Percentiles rank a stretch among this genome's conserved stretches.
Evolutionary conservation across 2,888 invertebrate genomes (phyloP).

Genomic region (Epistrophe grossulariae): DNA sequence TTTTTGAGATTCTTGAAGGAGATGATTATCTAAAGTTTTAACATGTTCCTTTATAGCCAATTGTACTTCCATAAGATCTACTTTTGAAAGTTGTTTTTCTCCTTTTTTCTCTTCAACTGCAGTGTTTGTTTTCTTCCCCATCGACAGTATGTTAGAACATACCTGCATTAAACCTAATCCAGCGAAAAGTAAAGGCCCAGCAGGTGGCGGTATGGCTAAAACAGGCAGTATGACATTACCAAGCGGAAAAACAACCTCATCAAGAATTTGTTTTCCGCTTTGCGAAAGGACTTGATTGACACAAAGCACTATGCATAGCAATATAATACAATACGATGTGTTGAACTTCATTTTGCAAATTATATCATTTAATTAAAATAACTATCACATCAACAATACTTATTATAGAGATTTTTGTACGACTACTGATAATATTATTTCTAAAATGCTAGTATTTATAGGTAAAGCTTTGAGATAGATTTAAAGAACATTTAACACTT

Average conservation of each 20-base stretch:
- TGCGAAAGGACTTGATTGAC: neutral
- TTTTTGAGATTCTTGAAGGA: neutral
- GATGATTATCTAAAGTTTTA: neutral
- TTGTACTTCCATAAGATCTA: neutral
- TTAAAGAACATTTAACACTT: too few relatives aligned
- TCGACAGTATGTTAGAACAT: neutral
- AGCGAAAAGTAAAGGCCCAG: neutral
- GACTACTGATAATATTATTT: too few relatives aligned
- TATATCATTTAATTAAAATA: too few relatives aligned
- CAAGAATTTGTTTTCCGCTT: fast-evolving
- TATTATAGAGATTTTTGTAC: too few relatives aligned
- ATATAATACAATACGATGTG: neutral
- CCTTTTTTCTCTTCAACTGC: neutral
- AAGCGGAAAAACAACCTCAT: neutral
- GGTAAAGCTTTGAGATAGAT: too few relatives aligned
- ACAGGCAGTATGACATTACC: neutral
- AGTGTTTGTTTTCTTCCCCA: neutral
- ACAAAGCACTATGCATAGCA: neutral
- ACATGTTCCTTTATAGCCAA: neutral
- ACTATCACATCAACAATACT: too few relatives aligned
- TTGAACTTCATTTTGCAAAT: neutral
- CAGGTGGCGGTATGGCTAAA: conserved; percentile 7
- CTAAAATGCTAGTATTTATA: too few relatives aligned
- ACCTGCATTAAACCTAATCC: neutral
- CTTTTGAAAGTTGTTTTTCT: neutral